These are phyloP conservation scores for Magallana ariakensis DNA, from an alignment of 1,140 invertebrate species.

Conservation along the genomic window DNA sequence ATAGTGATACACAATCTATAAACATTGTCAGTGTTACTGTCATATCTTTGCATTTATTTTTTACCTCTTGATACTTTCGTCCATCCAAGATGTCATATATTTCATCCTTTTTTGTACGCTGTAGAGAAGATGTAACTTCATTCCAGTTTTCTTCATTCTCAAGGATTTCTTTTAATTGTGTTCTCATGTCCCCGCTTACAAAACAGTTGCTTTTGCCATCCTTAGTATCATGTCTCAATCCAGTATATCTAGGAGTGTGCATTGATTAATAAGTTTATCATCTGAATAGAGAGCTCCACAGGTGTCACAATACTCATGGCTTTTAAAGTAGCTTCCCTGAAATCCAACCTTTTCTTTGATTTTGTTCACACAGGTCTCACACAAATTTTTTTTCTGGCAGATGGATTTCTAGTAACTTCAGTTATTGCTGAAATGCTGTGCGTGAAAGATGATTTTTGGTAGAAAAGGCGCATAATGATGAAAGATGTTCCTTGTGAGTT, in stretches of 20 bases:
- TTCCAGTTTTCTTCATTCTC: slow-evolving; percentile 44
- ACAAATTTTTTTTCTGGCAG: slow-evolving; percentile 49
- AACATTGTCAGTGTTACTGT: slow-evolving; percentile 43
- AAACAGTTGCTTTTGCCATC: slow-evolving; percentile 49
- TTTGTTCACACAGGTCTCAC: slow-evolving; percentile 45
- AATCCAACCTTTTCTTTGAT: too few species aligned
- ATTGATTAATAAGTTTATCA: too few species aligned
- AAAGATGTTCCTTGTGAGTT: slow-evolving; percentile 39
- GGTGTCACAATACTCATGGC: too few species aligned
- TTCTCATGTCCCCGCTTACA: slow-evolving; percentile 50
- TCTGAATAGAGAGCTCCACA: too few species aligned
- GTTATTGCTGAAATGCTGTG: neutral
- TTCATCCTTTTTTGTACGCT: too few species aligned
- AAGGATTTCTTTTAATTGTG: slow-evolving; percentile 53
- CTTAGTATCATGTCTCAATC: neutral
- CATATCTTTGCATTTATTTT: slow-evolving; percentile 11
- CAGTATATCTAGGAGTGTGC: too few species aligned
- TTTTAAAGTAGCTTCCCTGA: too few species aligned
- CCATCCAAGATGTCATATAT: slow-evolving; percentile 43
- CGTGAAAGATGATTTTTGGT: neutral
- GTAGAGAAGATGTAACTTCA: neutral
- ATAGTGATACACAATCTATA: neutral
- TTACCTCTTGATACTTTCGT: slow-evolving; percentile 40
- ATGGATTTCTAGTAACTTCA: slow-evolving; percentile 43
- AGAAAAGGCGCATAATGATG: slow-evolving; percentile 26